These are phyloP conservation scores for Mesocentrotus franciscanus DNA, from an alignment of 53 echinoderm and acorn worm genomes.

Conservation along the genomic window DNA sequence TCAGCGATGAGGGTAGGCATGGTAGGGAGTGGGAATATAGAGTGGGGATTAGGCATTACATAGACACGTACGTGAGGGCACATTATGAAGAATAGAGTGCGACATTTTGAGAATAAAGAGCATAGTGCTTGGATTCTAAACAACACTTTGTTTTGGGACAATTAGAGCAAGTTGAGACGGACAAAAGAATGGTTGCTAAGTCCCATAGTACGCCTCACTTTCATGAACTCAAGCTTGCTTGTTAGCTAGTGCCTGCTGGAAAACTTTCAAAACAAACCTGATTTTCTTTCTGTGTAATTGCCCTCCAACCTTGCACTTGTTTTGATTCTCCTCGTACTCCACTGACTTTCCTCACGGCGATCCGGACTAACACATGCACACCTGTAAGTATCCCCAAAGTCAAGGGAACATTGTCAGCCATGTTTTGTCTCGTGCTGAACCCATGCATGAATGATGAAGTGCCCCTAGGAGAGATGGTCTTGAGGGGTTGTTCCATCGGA, in stretches of 20 bases:
- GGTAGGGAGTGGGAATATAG: too few relatives aligned
- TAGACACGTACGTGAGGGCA: neutral
- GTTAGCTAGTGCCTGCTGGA: neutral
- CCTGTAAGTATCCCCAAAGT: neutral
- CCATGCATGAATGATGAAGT: conserved; percentile 4
- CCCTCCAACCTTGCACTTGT: neutral
- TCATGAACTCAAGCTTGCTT: neutral
- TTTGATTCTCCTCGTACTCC: neutral
- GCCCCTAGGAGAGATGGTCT: neutral
- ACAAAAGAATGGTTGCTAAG: neutral
- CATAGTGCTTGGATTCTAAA: neutral
- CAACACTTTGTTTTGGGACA: neutral
- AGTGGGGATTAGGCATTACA: too few relatives aligned
- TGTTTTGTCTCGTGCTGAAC: neutral
- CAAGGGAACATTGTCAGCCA: neutral
- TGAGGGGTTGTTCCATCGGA: neutral
- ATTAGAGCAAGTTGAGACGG: neutral
- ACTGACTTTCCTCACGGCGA: neutral
- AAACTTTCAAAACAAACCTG: conserved; percentile 11
- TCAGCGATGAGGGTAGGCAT: too few relatives aligned
- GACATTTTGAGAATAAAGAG: neutral
- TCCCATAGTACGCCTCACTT: neutral
- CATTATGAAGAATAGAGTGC: neutral
- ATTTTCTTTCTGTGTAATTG: neutral
- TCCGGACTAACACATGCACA: conserved; percentile 15